Conservation (phyloP, 2,888 invertebrate species). For the Parnassius mnemosyne region DNA sequence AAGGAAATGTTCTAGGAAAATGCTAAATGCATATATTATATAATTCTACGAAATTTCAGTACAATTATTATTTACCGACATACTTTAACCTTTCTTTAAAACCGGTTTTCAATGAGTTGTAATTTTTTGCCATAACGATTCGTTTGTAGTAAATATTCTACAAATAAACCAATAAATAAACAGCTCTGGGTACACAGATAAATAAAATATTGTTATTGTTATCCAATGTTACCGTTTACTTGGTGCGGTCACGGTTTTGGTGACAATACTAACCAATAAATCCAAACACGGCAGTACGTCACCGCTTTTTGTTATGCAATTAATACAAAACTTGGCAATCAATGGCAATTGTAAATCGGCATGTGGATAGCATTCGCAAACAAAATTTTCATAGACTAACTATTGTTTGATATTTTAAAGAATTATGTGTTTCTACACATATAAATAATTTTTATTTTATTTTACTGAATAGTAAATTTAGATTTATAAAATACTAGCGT, state of each 20-base stretch:
- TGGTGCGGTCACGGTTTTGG: slow-evolving; percentile 48
- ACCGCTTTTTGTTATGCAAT: slow-evolving; percentile 74
- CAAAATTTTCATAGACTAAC: not conserved
- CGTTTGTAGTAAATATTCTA: slow-evolving; percentile 1
- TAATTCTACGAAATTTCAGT: too few relatives aligned
- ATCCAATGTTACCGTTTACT: slow-evolving; percentile 51
- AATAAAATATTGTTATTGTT: slow-evolving; percentile 59
- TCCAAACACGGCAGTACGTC: slow-evolving; percentile 63
- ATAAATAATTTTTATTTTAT: too few relatives aligned
- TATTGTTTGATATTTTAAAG: too few relatives aligned
- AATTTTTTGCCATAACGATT: not conserved
- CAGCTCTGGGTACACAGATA: slow-evolving; percentile 56
- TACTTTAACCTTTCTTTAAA: too few relatives aligned
- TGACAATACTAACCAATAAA: slow-evolving; percentile 73
- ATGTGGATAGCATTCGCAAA: slow-evolving; percentile 10
- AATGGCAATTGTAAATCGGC: slow-evolving; percentile 34
- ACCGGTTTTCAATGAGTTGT: not conserved
- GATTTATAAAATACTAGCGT: too few relatives aligned
- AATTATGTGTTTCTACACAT: too few relatives aligned
- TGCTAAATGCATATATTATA: too few relatives aligned
- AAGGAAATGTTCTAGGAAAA: too few relatives aligned
- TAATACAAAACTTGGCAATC: slow-evolving; percentile 52
- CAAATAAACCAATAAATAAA: slow-evolving; percentile 43
- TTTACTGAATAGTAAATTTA: too few relatives aligned
- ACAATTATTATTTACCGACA: too few relatives aligned